These are phyloP conservation scores for Prionace glauca DNA, from an alignment of 2,797 vertebrate species.

Conservation along the genomic window DNA sequence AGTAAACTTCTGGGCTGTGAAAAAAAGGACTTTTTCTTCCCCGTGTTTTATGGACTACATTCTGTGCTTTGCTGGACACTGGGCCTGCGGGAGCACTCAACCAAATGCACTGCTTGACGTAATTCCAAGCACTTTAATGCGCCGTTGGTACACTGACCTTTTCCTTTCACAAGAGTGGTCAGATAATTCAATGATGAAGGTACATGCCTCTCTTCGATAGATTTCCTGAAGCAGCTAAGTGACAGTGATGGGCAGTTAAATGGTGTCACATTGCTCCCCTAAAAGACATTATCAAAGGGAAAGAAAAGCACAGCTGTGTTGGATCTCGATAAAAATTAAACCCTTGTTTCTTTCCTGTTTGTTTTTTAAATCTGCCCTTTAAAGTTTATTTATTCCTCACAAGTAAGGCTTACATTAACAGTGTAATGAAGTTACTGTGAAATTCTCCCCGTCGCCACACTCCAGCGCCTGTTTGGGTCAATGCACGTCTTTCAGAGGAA, in stretches of 20 bases:
- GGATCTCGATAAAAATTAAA: neutral
- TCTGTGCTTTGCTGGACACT: neutral
- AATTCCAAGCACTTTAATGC: neutral
- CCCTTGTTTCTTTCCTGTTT: neutral
- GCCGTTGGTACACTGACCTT: neutral
- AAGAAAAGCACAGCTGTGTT: neutral
- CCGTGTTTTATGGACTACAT: no score
- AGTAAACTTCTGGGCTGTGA: neutral
- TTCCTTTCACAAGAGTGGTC: neutral
- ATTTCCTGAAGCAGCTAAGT: neutral
- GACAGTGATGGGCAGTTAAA: neutral
- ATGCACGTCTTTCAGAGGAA: no score
- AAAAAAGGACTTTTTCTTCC: neutral
- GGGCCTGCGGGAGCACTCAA: neutral
- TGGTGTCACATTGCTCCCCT: neutral
- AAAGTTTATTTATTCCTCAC: no score
- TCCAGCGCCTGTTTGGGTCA: no score
- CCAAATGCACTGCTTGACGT: neutral
- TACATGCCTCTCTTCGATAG: neutral
- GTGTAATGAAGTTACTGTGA: no score
- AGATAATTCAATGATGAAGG: neutral
- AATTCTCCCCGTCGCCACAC: no score
- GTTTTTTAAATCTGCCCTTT: neutral
- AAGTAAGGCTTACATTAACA: no score
- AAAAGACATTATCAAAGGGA: neutral